These are phyloP conservation scores for Planiliza haematocheilus DNA, from an alignment of 2,113 vertebrate species.

Conservation along the genomic window DNA sequence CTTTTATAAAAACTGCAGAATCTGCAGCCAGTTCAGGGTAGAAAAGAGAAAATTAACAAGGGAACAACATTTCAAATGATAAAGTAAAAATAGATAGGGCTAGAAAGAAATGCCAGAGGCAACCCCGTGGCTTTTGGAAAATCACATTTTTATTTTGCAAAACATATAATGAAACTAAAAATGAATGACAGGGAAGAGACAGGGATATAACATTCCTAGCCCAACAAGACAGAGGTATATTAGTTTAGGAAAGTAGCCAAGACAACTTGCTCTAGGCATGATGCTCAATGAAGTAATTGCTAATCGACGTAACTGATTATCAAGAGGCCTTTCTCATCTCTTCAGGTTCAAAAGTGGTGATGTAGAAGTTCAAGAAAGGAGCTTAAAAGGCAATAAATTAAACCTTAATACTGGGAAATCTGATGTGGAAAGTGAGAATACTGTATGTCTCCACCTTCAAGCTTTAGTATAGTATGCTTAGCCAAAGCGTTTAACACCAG, in stretches of 20 bases:
- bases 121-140: conserved; percentile 17
- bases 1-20: too few relatives aligned
- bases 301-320: conserved; percentile 11
- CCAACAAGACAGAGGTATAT: too few relatives aligned
- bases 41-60: conserved; percentile 27
- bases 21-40: conserved; percentile 5
- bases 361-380: neutral
- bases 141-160: neutral
- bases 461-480: conserved; percentile 13
- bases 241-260: too few relatives aligned
- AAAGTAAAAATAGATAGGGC: neutral
- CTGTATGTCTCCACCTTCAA: conserved; percentile 6
- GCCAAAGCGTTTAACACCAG: conserved; percentile 23
- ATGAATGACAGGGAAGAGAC: neutral
- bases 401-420: conserved; percentile 16
- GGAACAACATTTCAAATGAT: conserved; percentile 9
- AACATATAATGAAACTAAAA: conserved; percentile 15
- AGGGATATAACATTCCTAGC: neutral
- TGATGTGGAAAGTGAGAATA: conserved; percentile 33
- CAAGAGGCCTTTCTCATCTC: neutral
- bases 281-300: neutral
- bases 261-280: too few relatives aligned
- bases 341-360: conserved; percentile 1
- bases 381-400: neutral
- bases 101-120: conserved; percentile 30